Percentiles rank a stretch among this genome's conserved stretches.
These are phyloP conservation scores for Morone chrysops DNA, from an alignment of 2,113 vertebrate species.

Conservation along the genomic window DNA sequence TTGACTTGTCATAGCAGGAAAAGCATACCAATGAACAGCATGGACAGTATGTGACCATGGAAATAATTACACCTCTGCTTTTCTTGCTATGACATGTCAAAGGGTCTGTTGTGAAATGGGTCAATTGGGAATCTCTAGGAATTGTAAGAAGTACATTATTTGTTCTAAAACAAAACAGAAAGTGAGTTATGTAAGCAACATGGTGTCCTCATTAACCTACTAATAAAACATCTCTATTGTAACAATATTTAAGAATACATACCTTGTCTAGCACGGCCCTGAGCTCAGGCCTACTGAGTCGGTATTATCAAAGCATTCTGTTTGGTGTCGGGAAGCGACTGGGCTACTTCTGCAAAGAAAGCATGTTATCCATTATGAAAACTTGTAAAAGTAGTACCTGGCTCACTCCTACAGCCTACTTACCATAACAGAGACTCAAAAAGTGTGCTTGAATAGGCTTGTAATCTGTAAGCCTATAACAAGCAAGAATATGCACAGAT, in stretches of 20 bases:
- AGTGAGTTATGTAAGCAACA: background rate
- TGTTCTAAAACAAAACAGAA: background rate
- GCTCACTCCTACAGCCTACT: constrained; percentile 8
- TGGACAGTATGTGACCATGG: background rate
- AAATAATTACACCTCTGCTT: background rate
- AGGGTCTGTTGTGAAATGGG: background rate
- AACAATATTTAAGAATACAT: background rate
- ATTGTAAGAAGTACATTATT: background rate
- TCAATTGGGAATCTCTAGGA: background rate
- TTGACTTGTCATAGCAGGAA: background rate
- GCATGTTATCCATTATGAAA: constrained; percentile 29
- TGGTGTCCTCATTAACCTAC: background rate
- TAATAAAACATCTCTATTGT: background rate
- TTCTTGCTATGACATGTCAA: background rate
- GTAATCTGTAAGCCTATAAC: constrained; percentile 53
- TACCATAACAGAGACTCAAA: constrained; percentile 20
- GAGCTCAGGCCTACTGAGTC: background rate
- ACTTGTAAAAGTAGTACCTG: constrained; percentile 28
- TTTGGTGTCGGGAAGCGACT: constrained; percentile 2
- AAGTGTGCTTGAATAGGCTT: constrained; percentile 24
- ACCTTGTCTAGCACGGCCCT: background rate
- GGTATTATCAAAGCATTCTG: constrained; percentile 12
- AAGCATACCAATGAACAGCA: background rate
- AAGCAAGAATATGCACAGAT: constrained; percentile 28
- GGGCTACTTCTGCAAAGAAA: constrained; percentile 11